Percentiles rank a stretch among this genome's conserved stretches.
These are phyloP conservation scores for Crotalus helleri DNA, from an alignment of 2,113 vertebrate species.

Conservation along the genomic window DNA sequence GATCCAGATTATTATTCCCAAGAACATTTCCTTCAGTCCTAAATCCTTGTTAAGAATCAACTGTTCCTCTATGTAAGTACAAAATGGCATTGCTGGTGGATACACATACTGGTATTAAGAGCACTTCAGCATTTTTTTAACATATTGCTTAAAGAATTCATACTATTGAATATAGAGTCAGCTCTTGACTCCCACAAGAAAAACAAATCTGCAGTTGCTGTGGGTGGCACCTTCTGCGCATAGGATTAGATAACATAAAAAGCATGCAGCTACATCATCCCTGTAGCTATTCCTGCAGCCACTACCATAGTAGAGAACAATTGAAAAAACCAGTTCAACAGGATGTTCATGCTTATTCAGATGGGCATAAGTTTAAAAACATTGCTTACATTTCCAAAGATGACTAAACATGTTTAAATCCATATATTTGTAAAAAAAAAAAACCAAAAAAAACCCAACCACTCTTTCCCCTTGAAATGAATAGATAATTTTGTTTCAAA, in stretches of 20 bases:
- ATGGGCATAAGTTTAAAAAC: not conserved
- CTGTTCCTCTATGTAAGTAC: not conserved
- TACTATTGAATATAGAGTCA: not conserved
- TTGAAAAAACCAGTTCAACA: conserved; percentile 8
- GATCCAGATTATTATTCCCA: not conserved
- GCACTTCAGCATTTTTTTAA: not conserved
- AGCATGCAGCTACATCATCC: not conserved
- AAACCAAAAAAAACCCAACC: not conserved
- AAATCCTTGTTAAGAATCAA: not conserved
- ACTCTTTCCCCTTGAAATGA: not conserved
- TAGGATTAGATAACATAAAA: conserved; percentile 1
- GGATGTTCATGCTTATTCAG: conserved; percentile 24
- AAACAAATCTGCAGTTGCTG: not conserved
- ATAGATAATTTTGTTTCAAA: not conserved
- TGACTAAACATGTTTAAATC: not conserved
- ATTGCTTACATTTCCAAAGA: not conserved
- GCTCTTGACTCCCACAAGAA: not conserved
- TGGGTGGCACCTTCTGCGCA: not conserved
- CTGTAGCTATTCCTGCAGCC: not conserved
- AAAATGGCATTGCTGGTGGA: not conserved
- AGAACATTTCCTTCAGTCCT: not conserved
- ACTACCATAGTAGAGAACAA: conserved; percentile 7
- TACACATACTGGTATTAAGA: not conserved
- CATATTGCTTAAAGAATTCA: not conserved
- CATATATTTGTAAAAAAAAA: not conserved